phyloP scores from a whole-genome alignment of 2,888 invertebrate genomes.

The Noctua comes region DNA sequence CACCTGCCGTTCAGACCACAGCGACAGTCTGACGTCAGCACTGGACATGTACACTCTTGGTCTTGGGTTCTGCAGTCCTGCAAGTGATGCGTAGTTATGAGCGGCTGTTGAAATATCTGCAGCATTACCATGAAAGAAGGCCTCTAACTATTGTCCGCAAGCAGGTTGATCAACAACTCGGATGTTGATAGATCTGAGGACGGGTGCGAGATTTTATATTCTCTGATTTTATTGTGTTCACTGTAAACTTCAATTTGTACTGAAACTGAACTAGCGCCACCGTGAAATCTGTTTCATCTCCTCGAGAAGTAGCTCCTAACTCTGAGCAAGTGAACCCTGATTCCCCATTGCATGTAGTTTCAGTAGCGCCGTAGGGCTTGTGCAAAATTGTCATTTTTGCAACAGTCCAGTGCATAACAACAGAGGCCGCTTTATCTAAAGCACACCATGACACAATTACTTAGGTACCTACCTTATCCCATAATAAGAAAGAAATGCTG shows the following conservation, averaged over 20 bases:
- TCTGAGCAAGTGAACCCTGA: background rate
- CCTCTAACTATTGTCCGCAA: background rate
- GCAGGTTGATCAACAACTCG: background rate
- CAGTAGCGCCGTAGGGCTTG: background rate
- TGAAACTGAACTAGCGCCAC: background rate
- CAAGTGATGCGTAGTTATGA: background rate
- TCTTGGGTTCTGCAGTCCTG: constrained; percentile 84
- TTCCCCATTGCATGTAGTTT: background rate
- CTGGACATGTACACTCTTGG: constrained; percentile 80
- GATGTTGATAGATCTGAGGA: background rate
- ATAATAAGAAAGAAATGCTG: background rate
- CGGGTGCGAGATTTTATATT: background rate
- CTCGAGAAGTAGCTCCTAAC: background rate
- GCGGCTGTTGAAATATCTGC: background rate
- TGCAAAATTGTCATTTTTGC: background rate
- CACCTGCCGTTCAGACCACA: constrained; percentile 88
- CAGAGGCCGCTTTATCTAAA: background rate
- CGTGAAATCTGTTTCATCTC: background rate
- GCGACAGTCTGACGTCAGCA: constrained; percentile 70
- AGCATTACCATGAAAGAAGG: background rate
- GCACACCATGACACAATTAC: background rate
- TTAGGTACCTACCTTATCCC: background rate
- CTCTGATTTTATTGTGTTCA: background rate
- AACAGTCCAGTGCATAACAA: background rate
- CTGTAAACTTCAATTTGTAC: background rate